phyloP scores from a whole-genome alignment of 2,797 vertebrate genomes.

The Serranus cabrilla region DNA sequence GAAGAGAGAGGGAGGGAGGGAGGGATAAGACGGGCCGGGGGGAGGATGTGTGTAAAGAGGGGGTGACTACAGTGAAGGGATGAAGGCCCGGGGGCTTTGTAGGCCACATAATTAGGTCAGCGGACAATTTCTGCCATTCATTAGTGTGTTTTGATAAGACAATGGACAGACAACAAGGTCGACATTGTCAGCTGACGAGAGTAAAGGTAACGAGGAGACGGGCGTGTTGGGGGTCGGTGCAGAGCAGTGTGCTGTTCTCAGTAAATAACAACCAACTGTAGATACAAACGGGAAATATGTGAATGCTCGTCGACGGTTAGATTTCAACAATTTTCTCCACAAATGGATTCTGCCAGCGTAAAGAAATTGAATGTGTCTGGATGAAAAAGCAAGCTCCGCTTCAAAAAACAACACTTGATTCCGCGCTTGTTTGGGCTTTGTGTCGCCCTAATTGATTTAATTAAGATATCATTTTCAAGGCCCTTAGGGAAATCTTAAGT shows the following conservation, averaged over 20 bases:
- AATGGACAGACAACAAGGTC: constrained; percentile 65
- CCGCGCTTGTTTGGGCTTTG: constrained; percentile 48
- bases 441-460: constrained; percentile 64
- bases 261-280: constrained; percentile 49
- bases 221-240: constrained; percentile 54
- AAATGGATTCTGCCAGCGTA: constrained; percentile 24
- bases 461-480: constrained; percentile 63
- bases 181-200: constrained; percentile 54
- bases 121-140: constrained; percentile 81
- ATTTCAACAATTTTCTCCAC: constrained; percentile 32
- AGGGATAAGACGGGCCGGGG: constrained; percentile 50
- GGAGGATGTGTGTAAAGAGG: constrained; percentile 62
- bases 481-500: constrained; percentile 45
- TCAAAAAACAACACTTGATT: constrained; percentile 21
- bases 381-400: constrained; percentile 13
- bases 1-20: constrained; percentile 25
- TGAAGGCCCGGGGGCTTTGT: constrained; percentile 75
- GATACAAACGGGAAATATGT: constrained; percentile 35
- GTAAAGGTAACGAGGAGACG: constrained; percentile 53
- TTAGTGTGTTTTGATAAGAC: constrained; percentile 78
- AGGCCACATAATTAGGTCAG: constrained; percentile 86
- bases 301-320: constrained; percentile 29
- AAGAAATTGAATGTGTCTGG: constrained; percentile 29
- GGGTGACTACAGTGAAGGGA: constrained; percentile 56
- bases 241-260: constrained; percentile 31